Evolutionary conservation across 2,113 vertebrate species (phyloP).

Genomic region (Enhydra lutris): DNA sequence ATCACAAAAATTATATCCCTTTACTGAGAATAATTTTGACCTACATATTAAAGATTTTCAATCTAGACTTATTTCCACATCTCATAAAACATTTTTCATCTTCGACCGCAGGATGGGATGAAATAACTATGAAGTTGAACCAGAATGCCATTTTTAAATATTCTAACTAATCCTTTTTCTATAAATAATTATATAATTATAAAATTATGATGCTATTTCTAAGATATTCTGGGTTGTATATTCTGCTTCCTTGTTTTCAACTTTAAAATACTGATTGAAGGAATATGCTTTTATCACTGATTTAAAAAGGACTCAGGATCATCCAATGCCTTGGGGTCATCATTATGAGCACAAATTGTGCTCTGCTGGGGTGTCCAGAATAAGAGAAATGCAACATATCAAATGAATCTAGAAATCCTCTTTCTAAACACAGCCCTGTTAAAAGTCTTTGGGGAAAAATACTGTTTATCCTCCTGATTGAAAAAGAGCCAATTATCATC

Average conservation of each 20-base stretch:
- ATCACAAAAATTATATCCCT: not conserved
- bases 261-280: not conserved
- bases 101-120: not conserved
- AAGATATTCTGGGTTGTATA: not conserved
- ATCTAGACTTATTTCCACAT: not conserved
- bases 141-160: not conserved
- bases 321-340: not conserved
- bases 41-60: constrained; percentile 1
- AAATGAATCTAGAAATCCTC: not conserved
- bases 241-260: not conserved
- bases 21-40: not conserved
- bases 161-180: not conserved
- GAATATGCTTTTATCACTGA: not conserved
- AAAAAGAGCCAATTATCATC: not conserved
- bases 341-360: not conserved
- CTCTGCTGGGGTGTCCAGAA: not conserved
- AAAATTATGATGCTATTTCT: not conserved
- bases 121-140: constrained; percentile 5
- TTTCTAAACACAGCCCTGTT: not conserved
- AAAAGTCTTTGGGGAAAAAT: constrained; percentile 10
- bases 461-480: not conserved
- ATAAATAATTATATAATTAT: not conserved
- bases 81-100: not conserved
- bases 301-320: not conserved
- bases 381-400: not conserved